A percentile compares a stretch with the other conserved stretches of the same genome.
These are phyloP conservation scores for Dioctria linearis DNA, from an alignment of 2,888 invertebrate species.

Conservation along the genomic window DNA sequence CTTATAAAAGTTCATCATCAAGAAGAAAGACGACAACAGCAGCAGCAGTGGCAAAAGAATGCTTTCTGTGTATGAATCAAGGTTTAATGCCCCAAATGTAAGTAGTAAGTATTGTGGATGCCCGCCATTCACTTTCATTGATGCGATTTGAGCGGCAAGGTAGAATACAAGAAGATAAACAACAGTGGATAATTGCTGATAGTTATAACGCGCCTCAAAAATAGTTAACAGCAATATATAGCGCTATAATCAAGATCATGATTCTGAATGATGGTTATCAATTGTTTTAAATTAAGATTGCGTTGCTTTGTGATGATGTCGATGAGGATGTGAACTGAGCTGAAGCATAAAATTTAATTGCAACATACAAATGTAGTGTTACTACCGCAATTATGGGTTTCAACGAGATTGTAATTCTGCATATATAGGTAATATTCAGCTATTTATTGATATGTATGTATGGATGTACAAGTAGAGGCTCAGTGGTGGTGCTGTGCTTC, in stretches of 20 bases:
- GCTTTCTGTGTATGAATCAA: too few relatives aligned
- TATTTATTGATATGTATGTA: too few relatives aligned
- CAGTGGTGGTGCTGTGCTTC: too few relatives aligned
- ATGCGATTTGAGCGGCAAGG: too few relatives aligned
- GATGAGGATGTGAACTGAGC: not conserved
- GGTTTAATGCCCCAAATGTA: too few relatives aligned
- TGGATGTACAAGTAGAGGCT: too few relatives aligned
- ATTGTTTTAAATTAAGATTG: too few relatives aligned
- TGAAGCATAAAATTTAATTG: slow-evolving; percentile 27
- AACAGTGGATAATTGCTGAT: not conserved
- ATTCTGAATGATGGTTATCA: slow-evolving; percentile 25
- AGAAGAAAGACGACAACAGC: too few relatives aligned
- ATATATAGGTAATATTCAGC: too few relatives aligned
- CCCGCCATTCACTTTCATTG: slow-evolving; percentile 28
- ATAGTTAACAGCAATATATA: slow-evolving; percentile 8
- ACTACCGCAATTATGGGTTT: not conserved
- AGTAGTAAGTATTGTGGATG: too few relatives aligned
- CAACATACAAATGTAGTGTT: not conserved
- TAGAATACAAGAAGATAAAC: slow-evolving; percentile 21
- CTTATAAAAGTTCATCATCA: too few relatives aligned
- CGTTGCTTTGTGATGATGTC: not conserved
- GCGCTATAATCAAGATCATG: slow-evolving; percentile 12
- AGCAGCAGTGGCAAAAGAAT: too few relatives aligned
- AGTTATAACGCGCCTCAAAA: not conserved
- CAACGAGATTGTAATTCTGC: not conserved